Conservation (phyloP, 1,140 invertebrate genomes). For the Gonatopus flavifemur region DNA sequence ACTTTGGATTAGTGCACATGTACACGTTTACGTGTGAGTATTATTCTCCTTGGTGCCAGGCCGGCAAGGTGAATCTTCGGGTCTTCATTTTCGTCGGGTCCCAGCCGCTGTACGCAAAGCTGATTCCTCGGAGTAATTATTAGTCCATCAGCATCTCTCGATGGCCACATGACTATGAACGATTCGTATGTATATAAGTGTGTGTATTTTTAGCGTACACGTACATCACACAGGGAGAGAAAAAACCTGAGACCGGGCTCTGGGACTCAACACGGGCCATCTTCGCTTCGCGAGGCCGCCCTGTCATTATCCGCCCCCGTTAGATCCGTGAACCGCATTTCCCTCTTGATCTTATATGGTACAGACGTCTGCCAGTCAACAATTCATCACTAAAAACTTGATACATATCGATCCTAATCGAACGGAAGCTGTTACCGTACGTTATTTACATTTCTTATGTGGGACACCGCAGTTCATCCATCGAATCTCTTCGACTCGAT, state of each 20-base stretch:
- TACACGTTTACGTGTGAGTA: no score
- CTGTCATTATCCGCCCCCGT: constrained; percentile 59
- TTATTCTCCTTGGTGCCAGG: constrained; percentile 9
- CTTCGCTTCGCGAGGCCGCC: constrained; percentile 43
- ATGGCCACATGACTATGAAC: constrained; percentile 53
- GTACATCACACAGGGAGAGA: neutral
- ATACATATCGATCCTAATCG: constrained; percentile 27
- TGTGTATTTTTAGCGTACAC: constrained; percentile 16
- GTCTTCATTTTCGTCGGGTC: constrained; percentile 32
- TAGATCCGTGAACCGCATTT: constrained; percentile 47
- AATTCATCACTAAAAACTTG: constrained; percentile 50
- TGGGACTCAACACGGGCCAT: constrained; percentile 32
- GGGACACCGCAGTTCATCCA: no score
- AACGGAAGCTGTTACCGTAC: no score
- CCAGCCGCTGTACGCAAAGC: constrained; percentile 27
- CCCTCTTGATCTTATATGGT: constrained; percentile 48
- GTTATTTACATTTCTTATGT: no score
- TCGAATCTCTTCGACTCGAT: no score
- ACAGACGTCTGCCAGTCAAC: constrained; percentile 49
- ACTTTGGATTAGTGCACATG: no score
- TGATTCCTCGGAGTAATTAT: constrained; percentile 50
- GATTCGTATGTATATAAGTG: constrained; percentile 32
- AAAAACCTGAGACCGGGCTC: constrained; percentile 20
- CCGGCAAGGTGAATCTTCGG: constrained; percentile 31
- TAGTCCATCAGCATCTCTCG: constrained; percentile 50